A percentile compares a stretch with the other conserved stretches of the same genome.
phyloP scores from a whole-genome alignment of 1,140 invertebrate genomes.

The Vanessa atalanta region DNA sequence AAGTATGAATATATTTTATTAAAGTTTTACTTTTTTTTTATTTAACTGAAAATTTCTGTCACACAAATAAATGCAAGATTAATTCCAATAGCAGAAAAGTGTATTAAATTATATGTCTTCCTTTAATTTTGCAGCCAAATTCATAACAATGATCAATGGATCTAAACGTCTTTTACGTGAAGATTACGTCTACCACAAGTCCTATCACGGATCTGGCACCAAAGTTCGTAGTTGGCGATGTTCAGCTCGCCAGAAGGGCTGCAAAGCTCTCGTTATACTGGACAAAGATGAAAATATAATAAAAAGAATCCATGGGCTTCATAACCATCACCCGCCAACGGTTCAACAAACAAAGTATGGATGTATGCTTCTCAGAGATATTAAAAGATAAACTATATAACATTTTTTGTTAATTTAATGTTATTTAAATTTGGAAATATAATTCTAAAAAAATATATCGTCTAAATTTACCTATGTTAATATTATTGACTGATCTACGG shows the following conservation, averaged over 20 bases:
- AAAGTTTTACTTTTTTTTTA: no score
- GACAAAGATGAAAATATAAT: slow-evolving; percentile 26
- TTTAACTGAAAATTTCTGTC: no score
- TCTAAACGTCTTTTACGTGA: slow-evolving; percentile 36
- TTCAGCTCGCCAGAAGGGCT: slow-evolving; percentile 43
- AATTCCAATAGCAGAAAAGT: neutral
- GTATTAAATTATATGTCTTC: neutral
- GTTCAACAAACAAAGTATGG: neutral
- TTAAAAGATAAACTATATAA: neutral
- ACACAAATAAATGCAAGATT: no score
- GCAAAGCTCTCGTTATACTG: slow-evolving; percentile 44
- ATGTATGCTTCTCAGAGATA: neutral
- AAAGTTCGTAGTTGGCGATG: slow-evolving; percentile 41
- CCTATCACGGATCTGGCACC: slow-evolving; percentile 10
- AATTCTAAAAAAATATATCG: no score
- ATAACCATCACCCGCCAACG: slow-evolving; percentile 11
- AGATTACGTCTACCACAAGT: slow-evolving; percentile 50
- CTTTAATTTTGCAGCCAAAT: slow-evolving; percentile 3
- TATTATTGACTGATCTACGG: no score
- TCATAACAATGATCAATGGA: slow-evolving; percentile 20
- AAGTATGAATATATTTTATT: no score
- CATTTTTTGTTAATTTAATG: no score
- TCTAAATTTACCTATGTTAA: no score
- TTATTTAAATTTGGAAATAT: no score
- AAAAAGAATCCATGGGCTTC: neutral